Base-by-base conservation (phyloP, 2,888 invertebrate species). In the Chironomus riparius region DNA sequence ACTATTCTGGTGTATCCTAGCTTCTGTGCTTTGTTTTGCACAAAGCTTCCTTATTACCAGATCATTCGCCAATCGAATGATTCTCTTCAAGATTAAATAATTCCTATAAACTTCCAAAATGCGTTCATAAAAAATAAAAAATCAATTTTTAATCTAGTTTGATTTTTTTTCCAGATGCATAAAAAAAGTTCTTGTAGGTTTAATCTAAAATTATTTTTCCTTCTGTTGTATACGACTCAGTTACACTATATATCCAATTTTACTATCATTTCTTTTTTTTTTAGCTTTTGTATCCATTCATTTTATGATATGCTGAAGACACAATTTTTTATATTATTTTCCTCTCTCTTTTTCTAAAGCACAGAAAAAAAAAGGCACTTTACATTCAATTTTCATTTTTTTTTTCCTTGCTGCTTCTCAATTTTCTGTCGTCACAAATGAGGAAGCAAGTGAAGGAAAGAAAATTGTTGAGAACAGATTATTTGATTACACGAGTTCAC, bases 381-480 rank as follows among this genome's bases (percentile, higher is more conserved):
- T 72, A 50, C 61, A 72, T 72, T 72, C 72, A 61, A 72, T 72
- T 72, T 72, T 65, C 65, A 56, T 56, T 50, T 61, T 12, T 28
- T 61, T 48, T 28, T 7, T n/a, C n/a, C 56, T 56, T 56, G 38
- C 38, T 38, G 56, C 56, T 56, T 15, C 50, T 5, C 15, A 13
- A 15, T 12, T 50, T 15, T 50, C 50, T 50, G 5, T 50, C 50
- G 50, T 38, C 50, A n/a, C 15, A 50, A n/a, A 50, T 56, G 56
- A 38, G 70, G 56, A 48, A 56, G 10, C 24, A 24, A 21, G 65
- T 65, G 21, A n/a, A 24, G 65, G 21, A 13, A 62, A 62, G 15
- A 38, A n/a, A 13, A 70, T 47, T 47, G 72, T 62, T 72, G 28
- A 61, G 38, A 62, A 72, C 72, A 72, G 62, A 72, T 72, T 72